Evolutionary conservation across 2,797 vertebrate genomes (phyloP).

Genomic region (Molothrus ater): DNA sequence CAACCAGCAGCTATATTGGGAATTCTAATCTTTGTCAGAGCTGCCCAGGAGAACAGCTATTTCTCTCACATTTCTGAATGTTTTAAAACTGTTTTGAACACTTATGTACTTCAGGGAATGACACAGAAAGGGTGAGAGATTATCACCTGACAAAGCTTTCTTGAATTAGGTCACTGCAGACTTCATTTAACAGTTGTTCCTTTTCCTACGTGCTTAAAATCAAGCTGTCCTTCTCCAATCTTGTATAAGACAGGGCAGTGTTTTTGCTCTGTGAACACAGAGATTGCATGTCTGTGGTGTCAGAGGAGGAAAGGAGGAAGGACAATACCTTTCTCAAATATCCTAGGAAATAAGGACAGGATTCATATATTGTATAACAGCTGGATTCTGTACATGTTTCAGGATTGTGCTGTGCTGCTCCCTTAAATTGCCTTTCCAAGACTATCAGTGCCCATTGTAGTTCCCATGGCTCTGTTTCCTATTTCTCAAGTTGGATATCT

Average conservation of each 20-base stretch:
- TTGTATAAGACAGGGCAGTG: background rate
- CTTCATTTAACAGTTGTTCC: constrained; percentile 20
- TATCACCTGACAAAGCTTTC: constrained; percentile 47
- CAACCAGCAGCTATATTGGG: constrained; percentile 29
- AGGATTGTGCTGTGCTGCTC: background rate
- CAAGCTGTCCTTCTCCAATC: background rate
- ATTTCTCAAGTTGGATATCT: background rate
- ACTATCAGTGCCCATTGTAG: rapidly evolving
- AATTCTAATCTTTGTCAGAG: constrained; percentile 45
- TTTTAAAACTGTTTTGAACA: constrained; percentile 46
- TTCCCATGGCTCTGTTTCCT: background rate
- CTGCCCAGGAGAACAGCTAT: background rate
- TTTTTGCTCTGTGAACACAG: background rate
- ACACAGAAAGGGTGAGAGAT: constrained; percentile 28
- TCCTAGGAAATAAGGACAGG: background rate
- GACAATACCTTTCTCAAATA: background rate
- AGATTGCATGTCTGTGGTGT: background rate
- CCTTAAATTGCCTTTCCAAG: background rate
- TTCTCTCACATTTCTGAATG: constrained; percentile 3
- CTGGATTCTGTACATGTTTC: background rate
- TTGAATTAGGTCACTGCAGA: constrained; percentile 42
- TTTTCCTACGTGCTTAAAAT: background rate
- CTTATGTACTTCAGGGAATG: background rate
- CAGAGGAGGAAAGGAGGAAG: background rate
- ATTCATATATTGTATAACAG: background rate